Conservation (phyloP, 1,140 invertebrate species). For the Drosophila bocqueti region DNA sequence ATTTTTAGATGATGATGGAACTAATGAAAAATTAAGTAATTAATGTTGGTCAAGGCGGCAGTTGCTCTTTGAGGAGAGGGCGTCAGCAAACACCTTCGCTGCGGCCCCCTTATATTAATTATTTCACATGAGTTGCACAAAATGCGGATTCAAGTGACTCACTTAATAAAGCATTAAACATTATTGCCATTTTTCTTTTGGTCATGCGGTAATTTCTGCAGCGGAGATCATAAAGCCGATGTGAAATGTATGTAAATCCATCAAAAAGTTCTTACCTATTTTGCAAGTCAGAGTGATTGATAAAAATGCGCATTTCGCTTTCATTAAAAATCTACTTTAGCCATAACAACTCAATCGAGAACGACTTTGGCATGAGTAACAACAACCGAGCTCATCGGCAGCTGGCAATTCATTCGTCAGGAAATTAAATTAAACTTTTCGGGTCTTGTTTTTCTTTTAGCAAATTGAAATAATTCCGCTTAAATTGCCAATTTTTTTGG, state of each 20-base stretch:
- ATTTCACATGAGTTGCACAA: slow-evolving; percentile 75
- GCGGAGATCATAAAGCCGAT: slow-evolving; percentile 27
- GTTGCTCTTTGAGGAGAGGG: not conserved
- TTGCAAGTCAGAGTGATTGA: slow-evolving; percentile 48
- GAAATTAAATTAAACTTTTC: slow-evolving; percentile 47
- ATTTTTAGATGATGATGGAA: slow-evolving; percentile 50
- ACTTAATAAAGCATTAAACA: slow-evolving; percentile 60
- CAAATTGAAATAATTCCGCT: slow-evolving; percentile 54
- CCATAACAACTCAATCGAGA: slow-evolving; percentile 25
- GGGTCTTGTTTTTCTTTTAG: not conserved
- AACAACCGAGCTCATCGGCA: slow-evolving; percentile 1
- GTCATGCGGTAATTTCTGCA: slow-evolving; percentile 35
- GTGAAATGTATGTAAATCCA: slow-evolving; percentile 34
- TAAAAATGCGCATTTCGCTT: slow-evolving; percentile 8
- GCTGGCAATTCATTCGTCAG: slow-evolving; percentile 6
- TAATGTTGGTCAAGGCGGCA: slow-evolving; percentile 53
- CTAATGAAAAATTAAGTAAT: slow-evolving; percentile 59
- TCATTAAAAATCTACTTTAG: slow-evolving; percentile 35
- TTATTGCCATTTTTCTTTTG: slow-evolving; percentile 39
- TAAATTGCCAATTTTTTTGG: slow-evolving; percentile 58
- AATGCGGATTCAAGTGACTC: slow-evolving; percentile 44
- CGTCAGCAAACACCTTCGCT: slow-evolving; percentile 16
- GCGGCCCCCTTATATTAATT: slow-evolving; percentile 52
- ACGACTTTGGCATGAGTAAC: slow-evolving; percentile 8
- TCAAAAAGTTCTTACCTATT: slow-evolving; percentile 22